Base-by-base conservation (phyloP, 1,140 invertebrate species). In the Drosophila funebris region DNA sequence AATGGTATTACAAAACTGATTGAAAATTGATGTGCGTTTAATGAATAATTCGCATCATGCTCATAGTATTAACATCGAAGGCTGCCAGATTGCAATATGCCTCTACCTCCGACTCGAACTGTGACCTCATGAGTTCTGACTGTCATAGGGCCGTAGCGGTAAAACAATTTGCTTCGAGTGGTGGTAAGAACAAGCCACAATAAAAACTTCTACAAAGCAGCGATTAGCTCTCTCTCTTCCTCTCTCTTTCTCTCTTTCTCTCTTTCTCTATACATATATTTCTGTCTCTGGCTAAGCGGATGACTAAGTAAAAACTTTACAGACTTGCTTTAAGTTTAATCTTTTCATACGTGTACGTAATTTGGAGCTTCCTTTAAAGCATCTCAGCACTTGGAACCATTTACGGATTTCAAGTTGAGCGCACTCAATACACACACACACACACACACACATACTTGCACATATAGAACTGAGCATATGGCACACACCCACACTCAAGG, bases 11-110 rank as follows among this genome's bases (percentile, higher is more conserved):
- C 31, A 73, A 56, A 53, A 24, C 48, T 60, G 69, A 72, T 67
- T 67, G 36, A 43, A 37, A 67, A 72, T 58, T 56, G 62, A 58
- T 72, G 69, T n/a, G 33, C 36, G 27, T 14, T 36, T 31, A 37
- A 67, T 43, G 16, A 58, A 53, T 53, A 43, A 8, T 54, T 44
- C 16, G 44, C 22, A 67, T 67, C 13, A 67, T 52, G 33, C n/a
- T 8, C 29, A 50, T 5, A n/a, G n/a, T n/a, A 57, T 71, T 66
- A 66, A 50, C 68, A 67, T 22, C 4, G 16, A 18, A 24, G 41
- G 20, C 2, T 18, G n/a, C 27, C 29, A 20, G 9, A 6, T 2
- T 46, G 56, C 16, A 31, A 58, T 22, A 57, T 43, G 24, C 22
- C 18, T 22, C 13, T 18, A 31, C 13, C 13, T 36, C 29, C 0